Conservation (phyloP, 2,888 invertebrate genomes). For the Leucophenga montana region DNA sequence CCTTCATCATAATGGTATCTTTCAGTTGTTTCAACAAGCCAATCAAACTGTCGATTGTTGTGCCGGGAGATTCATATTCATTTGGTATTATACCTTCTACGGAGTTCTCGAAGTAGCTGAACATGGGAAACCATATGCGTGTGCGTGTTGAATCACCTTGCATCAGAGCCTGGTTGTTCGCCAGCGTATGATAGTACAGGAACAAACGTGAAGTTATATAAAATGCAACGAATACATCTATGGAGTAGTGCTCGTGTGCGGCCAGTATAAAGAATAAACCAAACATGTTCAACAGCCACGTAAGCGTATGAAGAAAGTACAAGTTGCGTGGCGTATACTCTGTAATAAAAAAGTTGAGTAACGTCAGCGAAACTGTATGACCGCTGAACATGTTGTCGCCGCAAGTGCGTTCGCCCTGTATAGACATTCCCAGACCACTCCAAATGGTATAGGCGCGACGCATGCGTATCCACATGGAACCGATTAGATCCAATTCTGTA, state of each 20-base stretch:
- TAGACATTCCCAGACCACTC: slow-evolving; percentile 98
- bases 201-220: slow-evolving; percentile 98
- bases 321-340: slow-evolving; percentile 96
- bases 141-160: slow-evolving; percentile 79
- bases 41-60: slow-evolving; percentile 70
- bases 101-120: slow-evolving; percentile 95
- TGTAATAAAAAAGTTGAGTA: slow-evolving; percentile 99
- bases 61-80: slow-evolving; percentile 83
- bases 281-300: slow-evolving; percentile 99
- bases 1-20: slow-evolving; percentile 62
- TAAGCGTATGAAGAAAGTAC: slow-evolving; percentile 94
- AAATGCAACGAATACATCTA: slow-evolving; percentile 99
- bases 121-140: slow-evolving; percentile 97
- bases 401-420: slow-evolving; percentile 96
- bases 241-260: slow-evolving; percentile 99
- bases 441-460: slow-evolving; percentile 93
- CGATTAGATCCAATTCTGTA: slow-evolving; percentile 74
- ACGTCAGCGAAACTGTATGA: slow-evolving; percentile 96
- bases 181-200: slow-evolving; percentile 97
- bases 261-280: slow-evolving; percentile 99
- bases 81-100: slow-evolving; percentile 96
- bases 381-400: slow-evolving; percentile 99
- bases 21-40: slow-evolving; percentile 54
- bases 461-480: slow-evolving; percentile 76
- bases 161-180: slow-evolving; percentile 83